Base-by-base conservation (phyloP, 2,113 vertebrate species). In the Lycocorax pyrrhopterus region DNA sequence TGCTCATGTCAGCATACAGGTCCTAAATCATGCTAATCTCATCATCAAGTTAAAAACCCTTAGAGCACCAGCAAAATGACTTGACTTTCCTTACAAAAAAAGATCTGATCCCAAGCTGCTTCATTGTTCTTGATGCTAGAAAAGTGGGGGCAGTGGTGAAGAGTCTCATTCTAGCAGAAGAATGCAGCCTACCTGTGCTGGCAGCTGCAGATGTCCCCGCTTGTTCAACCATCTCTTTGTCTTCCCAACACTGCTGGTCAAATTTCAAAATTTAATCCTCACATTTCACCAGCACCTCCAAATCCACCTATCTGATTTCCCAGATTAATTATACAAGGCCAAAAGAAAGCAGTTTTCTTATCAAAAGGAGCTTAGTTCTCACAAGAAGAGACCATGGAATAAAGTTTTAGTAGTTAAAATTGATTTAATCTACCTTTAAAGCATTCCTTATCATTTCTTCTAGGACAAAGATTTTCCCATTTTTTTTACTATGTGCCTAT, bases 241-340 rank as follows among this genome's bases (percentile, higher is more conserved):
- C 33, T 93, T 94, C 47, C 49, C 59, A 94, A 55, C n/a, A 32
- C 17, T 58, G 58, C 51, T 81, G 72, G 51, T 90, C 90, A 39
- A 46, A 88, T 95, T 86, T 86, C 75, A 85, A 85, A 87, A 88
- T 86, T 58, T 86, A 88, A 87, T 85, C 78, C 53, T 83, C 55
- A 47, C 30, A 25, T 96, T 96, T 71, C 90, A 83, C 71, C 5
- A 1, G 59, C 72, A 90, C 63, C 47, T 93, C 68, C 60, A 90
- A 91, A 93, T 94, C 84, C 62, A 66, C 27, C 53, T 74, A 66
- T 88, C 51, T 55, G 4, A 32, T 87, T 91, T 90, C 56, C 79
- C 55, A 27, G 56, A 63, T n/a, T 81, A 95, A 96, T 87, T 71
- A 68, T 55, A 35, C 12, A 72, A 52, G 32, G n/a, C 41, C 39